Base-by-base conservation (phyloP, 2,888 invertebrate species). In the Mechanitis mazaeus region DNA sequence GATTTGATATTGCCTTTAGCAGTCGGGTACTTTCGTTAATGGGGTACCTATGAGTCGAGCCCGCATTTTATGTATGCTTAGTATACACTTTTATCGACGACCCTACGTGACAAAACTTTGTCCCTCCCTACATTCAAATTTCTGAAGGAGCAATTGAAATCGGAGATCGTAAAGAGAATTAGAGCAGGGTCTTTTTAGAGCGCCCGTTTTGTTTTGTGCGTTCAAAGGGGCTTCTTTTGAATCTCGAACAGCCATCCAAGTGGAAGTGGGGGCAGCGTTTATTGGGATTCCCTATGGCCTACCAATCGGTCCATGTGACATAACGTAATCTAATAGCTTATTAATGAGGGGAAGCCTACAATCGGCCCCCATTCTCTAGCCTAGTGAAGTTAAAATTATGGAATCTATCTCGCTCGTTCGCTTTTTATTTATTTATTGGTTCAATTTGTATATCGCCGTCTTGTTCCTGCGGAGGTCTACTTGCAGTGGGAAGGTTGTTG, bases 71-170 rank as follows among this genome's bases (percentile, higher is more conserved):
- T 87, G 81, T 81, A 78, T 79, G 76, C 80, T 64, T 58, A 78
- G 81, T 84, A 85, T 87, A 83, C 76, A 73, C 71, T 74, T 70
- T 72, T 69, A 72, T 79, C 76, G 70, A 72, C 80, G 86, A 81
- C 87, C 88, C 87, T 87, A 89, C 88, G 89, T 88, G 90, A 87
- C 88, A 89, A 87, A 86, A 87, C 84, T 87, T 84, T 83, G 85
- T 87, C 88, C 90, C 90, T 88, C 88, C 89, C 90, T 79, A 85
- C 85, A 88, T 89, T 88, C 88, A 90, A 88, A 90, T 87, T 81
- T 89, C 86, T 90, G 87, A 89, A 90, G 90, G 85, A 90, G 90
- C 89, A 89, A 90, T 90, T 90, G 90, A 90, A 90, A 90, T 89
- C 83, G 88, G 90, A 90, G 89, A 89, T 88, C 87, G 85, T 86